Evolutionary conservation across 2,888 invertebrate genomes (phyloP).

Genomic region (Iphiclides podalirius): DNA sequence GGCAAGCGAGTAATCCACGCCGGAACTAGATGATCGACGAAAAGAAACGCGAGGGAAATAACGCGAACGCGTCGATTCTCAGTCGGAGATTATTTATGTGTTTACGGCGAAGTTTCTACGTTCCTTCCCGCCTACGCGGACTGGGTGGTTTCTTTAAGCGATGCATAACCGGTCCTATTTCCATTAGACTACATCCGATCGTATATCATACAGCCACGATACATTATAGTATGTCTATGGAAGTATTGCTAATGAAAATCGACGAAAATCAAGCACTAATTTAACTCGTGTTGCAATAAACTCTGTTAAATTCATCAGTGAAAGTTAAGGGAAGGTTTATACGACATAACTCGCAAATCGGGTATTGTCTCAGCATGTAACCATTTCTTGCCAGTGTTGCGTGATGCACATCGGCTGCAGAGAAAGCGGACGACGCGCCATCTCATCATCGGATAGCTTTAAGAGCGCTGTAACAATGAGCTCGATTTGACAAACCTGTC

Average conservation of each 20-base stretch:
- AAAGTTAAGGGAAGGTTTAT: neutral
- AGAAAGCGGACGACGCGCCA: slow-evolving; percentile 53
- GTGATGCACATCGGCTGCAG: slow-evolving; percentile 43
- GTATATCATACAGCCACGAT: no score
- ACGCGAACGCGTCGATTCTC: slow-evolving; percentile 6
- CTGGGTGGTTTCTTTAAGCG: no score
- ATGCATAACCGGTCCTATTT: neutral
- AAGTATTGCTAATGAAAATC: neutral
- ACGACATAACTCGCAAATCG: slow-evolving; percentile 28
- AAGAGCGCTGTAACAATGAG: slow-evolving; percentile 35
- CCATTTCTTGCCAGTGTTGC: slow-evolving; percentile 37
- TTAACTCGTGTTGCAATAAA: no score
- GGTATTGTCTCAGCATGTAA: slow-evolving; percentile 44
- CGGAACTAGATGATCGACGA: slow-evolving; percentile 22
- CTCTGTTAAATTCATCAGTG: no score
- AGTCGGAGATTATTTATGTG: slow-evolving; percentile 11
- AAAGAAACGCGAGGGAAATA: slow-evolving; percentile 11
- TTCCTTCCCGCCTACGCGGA: neutral
- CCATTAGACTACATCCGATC: no score
- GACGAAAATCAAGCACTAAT: no score
- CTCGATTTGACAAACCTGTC: slow-evolving; percentile 22
- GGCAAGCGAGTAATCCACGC: slow-evolving; percentile 21
- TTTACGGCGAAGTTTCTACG: neutral
- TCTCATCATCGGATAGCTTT: slow-evolving; percentile 42
- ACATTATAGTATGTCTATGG: no score